Conservation (phyloP, 2,113 vertebrate genomes). For the Willisornis vidua region DNA sequence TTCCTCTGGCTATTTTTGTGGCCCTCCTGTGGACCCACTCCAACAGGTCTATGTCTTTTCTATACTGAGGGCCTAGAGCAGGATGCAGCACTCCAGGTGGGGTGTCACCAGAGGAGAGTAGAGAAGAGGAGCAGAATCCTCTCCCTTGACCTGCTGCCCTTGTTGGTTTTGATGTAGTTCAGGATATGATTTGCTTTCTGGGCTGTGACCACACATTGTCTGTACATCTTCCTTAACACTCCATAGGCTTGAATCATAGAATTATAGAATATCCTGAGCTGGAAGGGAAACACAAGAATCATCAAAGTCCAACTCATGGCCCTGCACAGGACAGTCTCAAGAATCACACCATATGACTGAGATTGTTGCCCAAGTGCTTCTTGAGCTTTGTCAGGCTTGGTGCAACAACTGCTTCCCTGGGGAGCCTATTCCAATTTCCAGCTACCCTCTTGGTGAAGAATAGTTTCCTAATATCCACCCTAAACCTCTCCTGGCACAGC, state of each 20-base stretch:
- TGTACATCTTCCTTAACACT: neutral
- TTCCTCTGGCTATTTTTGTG: neutral
- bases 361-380: neutral
- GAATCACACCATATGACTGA: rapidly evolving
- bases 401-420: neutral
- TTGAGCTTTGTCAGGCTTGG: neutral
- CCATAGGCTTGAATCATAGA: neutral
- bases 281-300: neutral
- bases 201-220: neutral
- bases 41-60: neutral
- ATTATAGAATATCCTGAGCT: neutral
- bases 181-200: rapidly evolving
- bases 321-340: neutral
- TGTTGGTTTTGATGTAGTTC: rapidly evolving
- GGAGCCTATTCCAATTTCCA: neutral
- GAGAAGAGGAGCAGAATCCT: neutral
- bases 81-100: neutral
- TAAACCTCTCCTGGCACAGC: neutral
- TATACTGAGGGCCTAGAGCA: neutral
- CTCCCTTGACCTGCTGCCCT: neutral
- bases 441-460: rapidly evolving
- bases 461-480: neutral
- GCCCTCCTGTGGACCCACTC: neutral
- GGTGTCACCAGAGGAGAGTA: neutral
- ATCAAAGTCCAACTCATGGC: neutral